Base-by-base conservation (phyloP, 2,113 vertebrate species). In the Crotalus tigris region DNA sequence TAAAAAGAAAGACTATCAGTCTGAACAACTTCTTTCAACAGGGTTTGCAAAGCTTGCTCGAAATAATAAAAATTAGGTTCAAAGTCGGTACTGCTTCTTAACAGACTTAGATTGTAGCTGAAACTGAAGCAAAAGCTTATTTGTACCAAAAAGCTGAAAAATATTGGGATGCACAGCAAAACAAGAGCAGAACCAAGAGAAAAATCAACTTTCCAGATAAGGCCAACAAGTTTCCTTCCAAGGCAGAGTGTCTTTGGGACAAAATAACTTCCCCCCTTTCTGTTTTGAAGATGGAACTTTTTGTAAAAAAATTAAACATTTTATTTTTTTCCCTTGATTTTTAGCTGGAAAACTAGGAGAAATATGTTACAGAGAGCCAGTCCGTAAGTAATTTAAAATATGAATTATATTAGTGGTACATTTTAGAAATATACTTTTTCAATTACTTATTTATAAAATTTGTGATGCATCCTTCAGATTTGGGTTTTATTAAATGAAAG, bases 331-430 rank as follows among this genome's bases (percentile, higher is more conserved):
- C 11, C 46, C 46, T 96, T 94, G 44, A 61, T 44, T 92, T 95
- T 58, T 94, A 97, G 97, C 85, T 96, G 97, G 97, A 92, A 89
- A 94, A 7, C 96, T 98, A 0, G 97, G 97, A 96, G 97, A 98
- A 94, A 97, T 87, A 96, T 97, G 97, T 94, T 95, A 97, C 94
- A 96, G 96, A 95, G 97, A 97, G 51, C 97, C 97, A 23, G 96
- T 97, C 92, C 89, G 94, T 98, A 97, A 98, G 97, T 98, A 64
- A 94, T 61, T 89, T 91, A 54, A 88, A 86, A 44, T 81, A 39
- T 23, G 33, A 44, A 81, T 81, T 81, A 81, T 81, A 44, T 81
- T 81, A 81, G 75, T 81, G 17, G n/a, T 81, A 19, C 15, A 81
- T 81, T 81, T 81, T 81, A 81, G 5, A 81, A 81, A 39, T 81